These are phyloP conservation scores for Acanthisitta chloris DNA, from an alignment of 2,113 vertebrate species.

Conservation along the genomic window DNA sequence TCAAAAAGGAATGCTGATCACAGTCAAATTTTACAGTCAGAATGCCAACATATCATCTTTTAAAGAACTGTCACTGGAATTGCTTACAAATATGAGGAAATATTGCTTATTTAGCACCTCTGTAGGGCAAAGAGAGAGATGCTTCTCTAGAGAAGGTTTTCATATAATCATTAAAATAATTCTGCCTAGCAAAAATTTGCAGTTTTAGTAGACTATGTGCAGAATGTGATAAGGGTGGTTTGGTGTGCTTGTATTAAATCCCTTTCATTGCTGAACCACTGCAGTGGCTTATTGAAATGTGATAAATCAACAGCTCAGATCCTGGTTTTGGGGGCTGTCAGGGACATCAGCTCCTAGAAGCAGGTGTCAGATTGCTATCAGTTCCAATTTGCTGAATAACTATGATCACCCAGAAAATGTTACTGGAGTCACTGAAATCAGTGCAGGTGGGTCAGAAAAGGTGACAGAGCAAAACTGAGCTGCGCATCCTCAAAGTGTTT, in stretches of 20 bases:
- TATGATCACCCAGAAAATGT: neutral
- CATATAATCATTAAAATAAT: constrained; percentile 14
- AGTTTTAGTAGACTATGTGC: neutral
- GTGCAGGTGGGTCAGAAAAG: neutral
- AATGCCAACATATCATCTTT: constrained; percentile 38
- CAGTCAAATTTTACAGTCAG: constrained; percentile 42
- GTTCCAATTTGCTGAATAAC: neutral
- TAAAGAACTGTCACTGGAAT: constrained; percentile 37
- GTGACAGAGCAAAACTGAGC: neutral
- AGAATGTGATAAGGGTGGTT: neutral
- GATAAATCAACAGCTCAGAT: neutral
- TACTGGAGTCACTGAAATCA: neutral
- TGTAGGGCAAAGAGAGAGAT: neutral
- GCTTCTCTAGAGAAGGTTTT: neutral
- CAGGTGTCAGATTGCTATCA: neutral
- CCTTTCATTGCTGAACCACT: neutral
- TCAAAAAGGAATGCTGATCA: constrained; percentile 9
- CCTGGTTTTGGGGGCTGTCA: neutral
- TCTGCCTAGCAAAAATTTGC: neutral
- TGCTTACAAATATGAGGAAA: constrained; percentile 30
- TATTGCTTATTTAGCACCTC: constrained; percentile 49
- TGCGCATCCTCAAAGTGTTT: neutral
- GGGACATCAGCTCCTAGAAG: neutral
- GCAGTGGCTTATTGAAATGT: neutral
- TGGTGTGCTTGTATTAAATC: neutral